These are phyloP conservation scores for Scaptomyza parva DNA, from an alignment of 2,888 invertebrate species.

Conservation along the genomic window DNA sequence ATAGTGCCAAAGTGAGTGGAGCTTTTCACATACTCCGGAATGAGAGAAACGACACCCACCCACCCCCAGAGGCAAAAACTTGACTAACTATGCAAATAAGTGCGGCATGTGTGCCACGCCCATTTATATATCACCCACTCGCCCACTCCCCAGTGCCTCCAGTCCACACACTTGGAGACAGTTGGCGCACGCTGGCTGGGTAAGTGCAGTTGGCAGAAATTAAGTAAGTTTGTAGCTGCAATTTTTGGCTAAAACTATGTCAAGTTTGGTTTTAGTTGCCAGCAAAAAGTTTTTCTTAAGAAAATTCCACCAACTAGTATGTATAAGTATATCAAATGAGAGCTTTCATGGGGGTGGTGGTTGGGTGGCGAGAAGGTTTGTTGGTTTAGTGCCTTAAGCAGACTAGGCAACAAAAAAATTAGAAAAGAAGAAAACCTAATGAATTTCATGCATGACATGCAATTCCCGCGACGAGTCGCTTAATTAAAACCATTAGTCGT, in stretches of 20 bases:
- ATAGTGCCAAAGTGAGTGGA: constrained; percentile 75
- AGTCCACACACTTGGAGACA: constrained; percentile 28
- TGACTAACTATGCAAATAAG: constrained; percentile 79
- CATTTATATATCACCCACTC: too few species aligned
- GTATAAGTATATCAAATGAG: constrained; percentile 72
- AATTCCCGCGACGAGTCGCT: constrained; percentile 69
- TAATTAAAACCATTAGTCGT: constrained; percentile 78
- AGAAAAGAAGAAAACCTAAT: constrained; percentile 53
- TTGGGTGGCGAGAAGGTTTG: neutral
- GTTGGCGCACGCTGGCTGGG: constrained; percentile 57
- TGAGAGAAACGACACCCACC: neutral
- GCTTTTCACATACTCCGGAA: constrained; percentile 58
- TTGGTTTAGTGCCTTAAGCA: constrained; percentile 21
- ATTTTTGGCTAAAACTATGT: constrained; percentile 79
- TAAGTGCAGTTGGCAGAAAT: constrained; percentile 79
- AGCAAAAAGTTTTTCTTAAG: constrained; percentile 77
- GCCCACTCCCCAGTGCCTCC: neutral
- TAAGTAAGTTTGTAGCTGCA: constrained; percentile 80
- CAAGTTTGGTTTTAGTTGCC: constrained; percentile 80
- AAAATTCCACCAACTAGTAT: constrained; percentile 63
- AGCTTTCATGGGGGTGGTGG: neutral
- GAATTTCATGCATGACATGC: constrained; percentile 78
- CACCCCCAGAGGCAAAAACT: constrained; percentile 51
- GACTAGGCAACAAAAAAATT: constrained; percentile 18
- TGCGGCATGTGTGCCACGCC: constrained; percentile 63